phyloP scores from a whole-genome alignment of 1,140 invertebrate genomes.

The Drosophila repletoides region DNA sequence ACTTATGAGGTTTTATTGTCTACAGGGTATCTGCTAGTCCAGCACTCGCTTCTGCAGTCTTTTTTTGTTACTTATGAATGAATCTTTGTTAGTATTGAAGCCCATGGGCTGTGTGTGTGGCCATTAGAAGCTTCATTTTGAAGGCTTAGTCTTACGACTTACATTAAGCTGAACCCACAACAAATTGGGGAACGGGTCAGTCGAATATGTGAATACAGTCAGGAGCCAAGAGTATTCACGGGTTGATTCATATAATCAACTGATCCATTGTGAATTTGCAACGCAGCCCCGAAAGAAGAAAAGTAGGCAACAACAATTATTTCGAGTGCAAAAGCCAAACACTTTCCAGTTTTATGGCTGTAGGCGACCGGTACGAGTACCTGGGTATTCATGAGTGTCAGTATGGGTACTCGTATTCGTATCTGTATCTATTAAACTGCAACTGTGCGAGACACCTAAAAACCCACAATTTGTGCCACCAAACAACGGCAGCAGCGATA shows the following conservation, averaged over 20 bases:
- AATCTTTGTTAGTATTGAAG: neutral
- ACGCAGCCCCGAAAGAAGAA: neutral
- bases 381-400: neutral
- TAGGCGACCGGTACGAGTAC: constrained; percentile 44
- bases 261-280: neutral
- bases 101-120: neutral
- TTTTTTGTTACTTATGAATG: constrained; percentile 41
- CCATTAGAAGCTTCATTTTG: constrained; percentile 1
- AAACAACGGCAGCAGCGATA: constrained; percentile 43
- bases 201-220: too few species aligned
- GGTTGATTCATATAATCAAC: constrained; percentile 2
- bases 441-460: constrained; percentile 67
- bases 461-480: constrained; percentile 77
- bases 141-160: neutral
- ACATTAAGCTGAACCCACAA: constrained; percentile 5
- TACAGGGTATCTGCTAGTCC: too few species aligned
- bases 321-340: too few species aligned
- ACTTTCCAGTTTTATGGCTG: constrained; percentile 64
- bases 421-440: constrained; percentile 46
- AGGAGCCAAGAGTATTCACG: neutral
- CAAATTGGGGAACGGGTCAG: constrained; percentile 4
- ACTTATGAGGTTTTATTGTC: too few species aligned
- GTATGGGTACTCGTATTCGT: constrained; percentile 5
- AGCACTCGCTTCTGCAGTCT: too few species aligned
- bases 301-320: too few species aligned